Evolutionary conservation across 2,113 vertebrate species (phyloP), one percentile per base, ranked within the genome.

Genomic region (Cebidichthys violaceus): DNA sequence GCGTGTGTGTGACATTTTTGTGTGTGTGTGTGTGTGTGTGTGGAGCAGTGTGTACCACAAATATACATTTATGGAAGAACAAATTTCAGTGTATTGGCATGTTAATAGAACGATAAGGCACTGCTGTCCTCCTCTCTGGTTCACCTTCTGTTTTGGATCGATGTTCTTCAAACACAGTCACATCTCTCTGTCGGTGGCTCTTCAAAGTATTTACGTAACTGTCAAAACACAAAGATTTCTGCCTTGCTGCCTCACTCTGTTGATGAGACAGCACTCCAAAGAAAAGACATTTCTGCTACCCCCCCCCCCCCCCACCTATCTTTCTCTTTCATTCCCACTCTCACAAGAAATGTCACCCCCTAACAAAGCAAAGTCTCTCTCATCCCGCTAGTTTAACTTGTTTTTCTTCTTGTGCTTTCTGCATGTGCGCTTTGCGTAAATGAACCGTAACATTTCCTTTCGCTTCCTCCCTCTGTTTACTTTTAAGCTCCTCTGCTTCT

Each of bases 51-150:
- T 72, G 68, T 60, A 68, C 31, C 37, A 59, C 24, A 59, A 59
- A 59, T 29, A 27, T 20, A 50, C 17, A 20, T 20, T 20, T 50
- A 50, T 27, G 15, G 24, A 59, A 27, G 55, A 29, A 29, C 24
- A 14, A 5, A 29, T 90, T 88, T 87, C 29, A 73, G 85, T 57
- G 62, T 84, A 90, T 92, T 86, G 85, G 76, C 79, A 92, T 89
- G 88, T 87, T 88, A 90, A 91, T 90, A 67, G 77, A 87, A 69
- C 1, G 70, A 90, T 84, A 90, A 90, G 64, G 20, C 35, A 17
- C 22, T 27, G 4, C 62, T 60, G 65, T 15, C 39, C 6, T 43
- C 2, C 15, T 35, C 6, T 13, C 50, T 65, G 4, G 24, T 43
- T 35, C 68, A 64, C 10, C 35, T 73, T 57, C 29, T 70, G 20